phyloP scores from a whole-genome alignment of 2,888 invertebrate genomes.

The Hemaris fuciformis region DNA sequence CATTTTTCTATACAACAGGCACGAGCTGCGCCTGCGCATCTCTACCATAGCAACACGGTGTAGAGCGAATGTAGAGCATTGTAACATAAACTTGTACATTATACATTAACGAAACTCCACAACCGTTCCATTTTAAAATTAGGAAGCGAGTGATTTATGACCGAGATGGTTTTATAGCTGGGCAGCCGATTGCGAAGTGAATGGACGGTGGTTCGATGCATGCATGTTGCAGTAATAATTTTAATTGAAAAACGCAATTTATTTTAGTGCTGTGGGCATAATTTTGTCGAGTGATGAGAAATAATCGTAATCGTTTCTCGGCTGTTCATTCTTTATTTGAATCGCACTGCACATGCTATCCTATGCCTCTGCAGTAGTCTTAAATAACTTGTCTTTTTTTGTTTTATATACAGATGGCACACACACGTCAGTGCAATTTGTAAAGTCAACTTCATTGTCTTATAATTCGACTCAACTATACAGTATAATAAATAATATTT shows the following conservation, averaged over 20 bases:
- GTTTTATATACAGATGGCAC: no score
- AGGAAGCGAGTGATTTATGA: conserved; percentile 3
- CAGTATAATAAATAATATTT: no score
- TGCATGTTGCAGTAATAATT: neutral
- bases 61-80: conserved; percentile 4
- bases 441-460: no score
- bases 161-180: neutral
- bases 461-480: no score
- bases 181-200: neutral
- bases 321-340: no score
- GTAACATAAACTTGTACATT: conserved; percentile 7
- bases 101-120: conserved; percentile 1
- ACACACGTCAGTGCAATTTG: no score
- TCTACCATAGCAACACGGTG: neutral
- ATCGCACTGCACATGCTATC: no score
- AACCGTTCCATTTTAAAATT: conserved; percentile 2
- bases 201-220: neutral
- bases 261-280: neutral
- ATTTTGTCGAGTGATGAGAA: neutral
- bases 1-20: neutral
- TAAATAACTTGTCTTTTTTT: no score
- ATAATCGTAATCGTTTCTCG: no score
- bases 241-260: neutral
- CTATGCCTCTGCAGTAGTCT: no score
- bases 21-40: neutral